A percentile compares a stretch with the other conserved stretches of the same genome.
phyloP scores from a whole-genome alignment of 2,797 vertebrate genomes.

The Corythornis leucogaster region DNA sequence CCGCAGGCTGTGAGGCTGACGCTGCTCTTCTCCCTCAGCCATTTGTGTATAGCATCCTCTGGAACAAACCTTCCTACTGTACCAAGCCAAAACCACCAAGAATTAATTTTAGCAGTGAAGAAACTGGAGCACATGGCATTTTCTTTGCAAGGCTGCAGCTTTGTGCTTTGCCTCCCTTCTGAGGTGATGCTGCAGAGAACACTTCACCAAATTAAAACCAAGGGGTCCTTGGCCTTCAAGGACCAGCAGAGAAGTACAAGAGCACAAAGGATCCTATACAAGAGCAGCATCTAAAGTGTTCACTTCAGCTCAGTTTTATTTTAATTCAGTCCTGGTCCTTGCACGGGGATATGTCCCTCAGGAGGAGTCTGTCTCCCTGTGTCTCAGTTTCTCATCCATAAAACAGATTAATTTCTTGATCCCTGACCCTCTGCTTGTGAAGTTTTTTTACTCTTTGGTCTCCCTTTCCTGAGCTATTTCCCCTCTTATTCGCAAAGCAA shows the following conservation, averaged over 20 bases:
- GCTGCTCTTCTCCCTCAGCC: not conserved
- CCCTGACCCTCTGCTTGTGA: not conserved
- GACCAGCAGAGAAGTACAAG: not conserved
- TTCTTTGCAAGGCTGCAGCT: not conserved
- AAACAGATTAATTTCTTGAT: not conserved
- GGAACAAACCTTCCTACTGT: not conserved
- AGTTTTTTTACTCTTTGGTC: not conserved
- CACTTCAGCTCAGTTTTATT: not conserved
- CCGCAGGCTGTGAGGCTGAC: not conserved
- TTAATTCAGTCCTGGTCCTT: not conserved
- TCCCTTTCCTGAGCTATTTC: not conserved
- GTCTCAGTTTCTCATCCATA: not conserved
- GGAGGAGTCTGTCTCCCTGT: not conserved
- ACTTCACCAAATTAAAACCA: not conserved
- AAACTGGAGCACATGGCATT: not conserved
- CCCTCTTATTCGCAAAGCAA: not conserved
- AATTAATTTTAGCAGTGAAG: constrained; percentile 13
- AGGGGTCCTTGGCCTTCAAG: not conserved
- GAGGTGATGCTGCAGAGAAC: not conserved
- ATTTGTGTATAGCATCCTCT: not conserved
- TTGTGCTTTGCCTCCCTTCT: not conserved
- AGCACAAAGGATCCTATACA: not conserved
- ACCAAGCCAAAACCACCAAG: constrained; percentile 8
- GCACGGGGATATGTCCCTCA: not conserved
- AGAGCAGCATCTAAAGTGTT: not conserved